Evolutionary conservation across 2,113 vertebrate species (phyloP).

Genomic region (Fulmarus glacialis): DNA sequence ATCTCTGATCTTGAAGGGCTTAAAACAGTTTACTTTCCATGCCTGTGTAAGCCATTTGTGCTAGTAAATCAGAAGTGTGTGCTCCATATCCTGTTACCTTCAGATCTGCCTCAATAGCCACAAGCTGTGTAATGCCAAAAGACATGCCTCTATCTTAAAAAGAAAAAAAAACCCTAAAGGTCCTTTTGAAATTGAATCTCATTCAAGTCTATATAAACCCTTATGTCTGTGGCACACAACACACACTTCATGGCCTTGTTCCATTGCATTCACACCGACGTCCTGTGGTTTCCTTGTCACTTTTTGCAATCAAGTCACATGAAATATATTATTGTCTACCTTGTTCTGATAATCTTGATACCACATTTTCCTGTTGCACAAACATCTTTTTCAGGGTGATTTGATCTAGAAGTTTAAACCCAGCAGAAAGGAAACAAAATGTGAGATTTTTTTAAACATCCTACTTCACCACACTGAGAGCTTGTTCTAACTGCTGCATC

Average conservation of each 20-base stretch:
- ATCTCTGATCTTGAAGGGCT: conserved; percentile 41
- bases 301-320: conserved; percentile 55
- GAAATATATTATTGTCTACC: conserved; percentile 69
- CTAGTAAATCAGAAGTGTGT: conserved; percentile 1
- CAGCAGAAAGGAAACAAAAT: conserved; percentile 67
- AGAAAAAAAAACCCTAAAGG: not conserved
- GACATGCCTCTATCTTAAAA: conserved; percentile 3
- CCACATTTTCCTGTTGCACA: conserved; percentile 80
- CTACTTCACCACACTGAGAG: conserved; percentile 20
- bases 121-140: conserved; percentile 49
- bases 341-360: conserved; percentile 74
- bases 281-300: conserved; percentile 55
- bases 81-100: conserved; percentile 39
- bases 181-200: conserved; percentile 27
- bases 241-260: not conserved
- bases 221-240: not conserved
- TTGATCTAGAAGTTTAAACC: conserved; percentile 60
- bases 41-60: not conserved
- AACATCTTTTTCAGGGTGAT: conserved; percentile 73
- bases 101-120: conserved; percentile 31
- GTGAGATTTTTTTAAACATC: conserved; percentile 10
- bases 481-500: conserved; percentile 22
- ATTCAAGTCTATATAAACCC: conserved; percentile 10
- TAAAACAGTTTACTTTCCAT: conserved; percentile 47
- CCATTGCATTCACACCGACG: not conserved